A percentile compares a stretch with the other conserved stretches of the same genome.
Evolutionary conservation across 1,140 invertebrate species (phyloP).

Genomic region (Procambarus clarkii): DNA sequence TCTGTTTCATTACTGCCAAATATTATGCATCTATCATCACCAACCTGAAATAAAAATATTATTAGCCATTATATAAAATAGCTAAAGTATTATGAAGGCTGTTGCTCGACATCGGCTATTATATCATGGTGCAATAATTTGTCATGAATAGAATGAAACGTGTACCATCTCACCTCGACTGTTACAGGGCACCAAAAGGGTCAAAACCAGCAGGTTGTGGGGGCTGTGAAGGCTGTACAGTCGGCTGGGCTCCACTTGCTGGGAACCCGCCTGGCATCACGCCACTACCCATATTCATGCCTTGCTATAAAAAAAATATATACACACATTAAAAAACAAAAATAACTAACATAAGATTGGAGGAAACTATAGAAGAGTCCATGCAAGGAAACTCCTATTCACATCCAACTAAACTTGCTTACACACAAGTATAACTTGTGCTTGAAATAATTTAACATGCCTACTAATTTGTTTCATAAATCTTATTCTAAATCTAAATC

Average conservation of each 20-base stretch:
- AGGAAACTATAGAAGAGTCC: too few species aligned
- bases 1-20: constrained; percentile 29
- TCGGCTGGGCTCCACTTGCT: constrained; percentile 23
- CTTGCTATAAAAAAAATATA: constrained; percentile 9
- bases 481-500: too few species aligned
- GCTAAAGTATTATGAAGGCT: too few species aligned
- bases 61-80: too few species aligned
- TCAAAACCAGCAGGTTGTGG: constrained; percentile 63
- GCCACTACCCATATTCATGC: constrained; percentile 40
- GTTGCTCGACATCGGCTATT: too few species aligned
- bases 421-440: too few species aligned
- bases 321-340: background rate
- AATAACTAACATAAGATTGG: background rate
- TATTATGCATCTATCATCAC: constrained; percentile 56
- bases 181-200: constrained; percentile 70
- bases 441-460: too few species aligned
- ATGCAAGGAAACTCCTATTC: too few species aligned
- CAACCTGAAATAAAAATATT: constrained; percentile 19
- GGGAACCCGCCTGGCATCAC: constrained; percentile 42
- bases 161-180: constrained; percentile 23
- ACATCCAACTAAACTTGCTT: too few species aligned
- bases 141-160: background rate
- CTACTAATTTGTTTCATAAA: too few species aligned
- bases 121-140: too few species aligned
- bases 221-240: constrained; percentile 40